Conservation (phyloP, 2,113 vertebrate species). For the Atlantisia rogersi region DNA sequence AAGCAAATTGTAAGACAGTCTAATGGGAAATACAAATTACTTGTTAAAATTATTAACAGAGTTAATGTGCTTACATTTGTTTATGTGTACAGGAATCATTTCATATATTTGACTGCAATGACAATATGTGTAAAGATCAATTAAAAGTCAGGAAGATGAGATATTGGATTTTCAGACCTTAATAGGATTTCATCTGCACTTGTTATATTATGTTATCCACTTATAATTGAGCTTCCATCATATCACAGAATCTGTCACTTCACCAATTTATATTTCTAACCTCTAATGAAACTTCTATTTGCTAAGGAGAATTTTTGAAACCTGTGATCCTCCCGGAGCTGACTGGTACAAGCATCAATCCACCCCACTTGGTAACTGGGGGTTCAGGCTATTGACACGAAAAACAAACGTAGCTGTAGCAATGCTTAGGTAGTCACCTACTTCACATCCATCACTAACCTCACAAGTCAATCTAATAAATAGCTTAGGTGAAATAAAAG, state of each 20-base stretch:
- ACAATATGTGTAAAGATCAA: slow-evolving; percentile 86
- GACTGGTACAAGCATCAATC: background rate
- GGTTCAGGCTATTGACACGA: background rate
- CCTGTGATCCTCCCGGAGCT: slow-evolving; percentile 20
- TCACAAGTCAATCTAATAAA: background rate
- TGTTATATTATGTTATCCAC: slow-evolving; percentile 81
- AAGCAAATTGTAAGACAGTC: slow-evolving; percentile 75
- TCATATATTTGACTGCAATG: slow-evolving; percentile 81
- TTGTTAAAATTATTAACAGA: slow-evolving; percentile 84
- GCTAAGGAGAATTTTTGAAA: slow-evolving; percentile 73
- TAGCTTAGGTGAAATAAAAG: background rate
- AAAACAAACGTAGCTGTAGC: slow-evolving; percentile 27
- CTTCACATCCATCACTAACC: background rate
- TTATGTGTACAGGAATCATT: slow-evolving; percentile 79
- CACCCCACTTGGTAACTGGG: background rate
- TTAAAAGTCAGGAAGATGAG: slow-evolving; percentile 86
- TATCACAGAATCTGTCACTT: slow-evolving; percentile 77
- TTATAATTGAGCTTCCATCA: slow-evolving; percentile 84
- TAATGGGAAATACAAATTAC: slow-evolving; percentile 84
- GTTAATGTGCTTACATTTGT: slow-evolving; percentile 85
- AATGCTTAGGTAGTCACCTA: background rate
- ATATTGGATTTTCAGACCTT: slow-evolving; percentile 83
- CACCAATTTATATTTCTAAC: slow-evolving; percentile 79
- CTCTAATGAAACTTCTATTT: slow-evolving; percentile 77
- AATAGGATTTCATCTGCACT: slow-evolving; percentile 84